Percentiles rank a stretch among this genome's conserved stretches.
Evolutionary conservation across 2,113 vertebrate species (phyloP).

Genomic region (Microcebus ravelobensis): DNA sequence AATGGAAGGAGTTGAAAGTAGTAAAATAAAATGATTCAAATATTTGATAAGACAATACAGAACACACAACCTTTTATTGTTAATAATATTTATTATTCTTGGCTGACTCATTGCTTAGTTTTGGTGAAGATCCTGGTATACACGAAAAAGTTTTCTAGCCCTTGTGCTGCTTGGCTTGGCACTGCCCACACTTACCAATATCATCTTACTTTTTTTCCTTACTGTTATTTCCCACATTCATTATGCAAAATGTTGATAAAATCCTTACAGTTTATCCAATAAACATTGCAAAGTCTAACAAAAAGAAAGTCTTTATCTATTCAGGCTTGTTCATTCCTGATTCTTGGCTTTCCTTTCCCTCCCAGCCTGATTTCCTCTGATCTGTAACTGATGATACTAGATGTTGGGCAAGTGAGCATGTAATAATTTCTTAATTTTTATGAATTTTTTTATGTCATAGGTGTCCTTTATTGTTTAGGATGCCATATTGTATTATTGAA

Average conservation of each 20-base stretch:
- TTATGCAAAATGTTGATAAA: not conserved
- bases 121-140: not conserved
- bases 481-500: not conserved
- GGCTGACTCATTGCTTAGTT: not conserved
- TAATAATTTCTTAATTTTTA: slow-evolving; percentile 29
- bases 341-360: not conserved
- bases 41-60: not conserved
- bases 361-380: not conserved
- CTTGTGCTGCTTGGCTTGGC: not conserved
- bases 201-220: not conserved
- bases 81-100: slow-evolving; percentile 17
- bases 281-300: slow-evolving; percentile 12
- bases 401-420: not conserved
- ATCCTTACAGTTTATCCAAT: not conserved
- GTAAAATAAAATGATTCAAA: slow-evolving; percentile 36
- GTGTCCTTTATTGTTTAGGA: slow-evolving; percentile 23
- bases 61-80: not conserved
- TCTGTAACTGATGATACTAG: slow-evolving; percentile 13
- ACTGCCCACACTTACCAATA: not conserved
- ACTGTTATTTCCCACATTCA: not conserved
- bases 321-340: not conserved
- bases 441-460: slow-evolving; percentile 24
- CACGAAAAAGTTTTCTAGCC: not conserved
- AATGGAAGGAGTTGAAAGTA: slow-evolving; percentile 1
- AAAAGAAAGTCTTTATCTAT: not conserved